phyloP scores from a whole-genome alignment of 2,113 vertebrate species.

The Phalacrocorax carbo region DNA sequence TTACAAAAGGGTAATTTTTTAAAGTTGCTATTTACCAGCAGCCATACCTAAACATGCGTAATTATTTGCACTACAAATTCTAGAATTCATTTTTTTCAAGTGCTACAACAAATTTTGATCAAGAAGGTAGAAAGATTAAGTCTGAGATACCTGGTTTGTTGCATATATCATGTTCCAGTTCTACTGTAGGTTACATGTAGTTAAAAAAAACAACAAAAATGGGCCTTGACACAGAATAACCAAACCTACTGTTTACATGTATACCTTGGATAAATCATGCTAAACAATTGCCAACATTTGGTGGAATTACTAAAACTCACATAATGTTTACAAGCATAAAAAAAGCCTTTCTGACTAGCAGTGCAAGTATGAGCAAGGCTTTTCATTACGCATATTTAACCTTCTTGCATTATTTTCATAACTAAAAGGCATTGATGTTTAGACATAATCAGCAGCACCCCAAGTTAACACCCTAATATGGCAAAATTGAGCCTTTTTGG shows the following conservation, averaged over 20 bases:
- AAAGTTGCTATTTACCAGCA: slow-evolving; percentile 14
- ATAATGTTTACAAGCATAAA: not conserved
- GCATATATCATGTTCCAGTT: slow-evolving; percentile 45
- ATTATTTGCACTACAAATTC: not conserved
- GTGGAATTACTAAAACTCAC: not conserved
- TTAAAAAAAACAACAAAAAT: not conserved
- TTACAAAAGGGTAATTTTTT: not conserved
- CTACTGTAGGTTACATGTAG: not conserved
- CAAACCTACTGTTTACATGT: not conserved
- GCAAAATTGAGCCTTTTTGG: not conserved
- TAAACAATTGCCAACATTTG: not conserved
- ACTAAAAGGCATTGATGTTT: slow-evolving; percentile 36
- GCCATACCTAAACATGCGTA: not conserved
- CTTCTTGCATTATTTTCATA: not conserved
- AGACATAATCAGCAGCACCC: not conserved
- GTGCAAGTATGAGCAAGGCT: not conserved
- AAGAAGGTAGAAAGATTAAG: not conserved
- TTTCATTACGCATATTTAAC: not conserved
- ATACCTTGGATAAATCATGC: not conserved
- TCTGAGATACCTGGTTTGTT: slow-evolving; percentile 16
- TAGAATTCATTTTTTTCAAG: not conserved
- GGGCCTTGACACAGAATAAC: not conserved
- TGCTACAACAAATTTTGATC: not conserved
- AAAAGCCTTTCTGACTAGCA: not conserved
- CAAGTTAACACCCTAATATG: not conserved